A percentile compares a stretch with the other conserved stretches of the same genome.
Conservation (phyloP, 2,113 vertebrate species). For the Apaloderma vittatum region DNA sequence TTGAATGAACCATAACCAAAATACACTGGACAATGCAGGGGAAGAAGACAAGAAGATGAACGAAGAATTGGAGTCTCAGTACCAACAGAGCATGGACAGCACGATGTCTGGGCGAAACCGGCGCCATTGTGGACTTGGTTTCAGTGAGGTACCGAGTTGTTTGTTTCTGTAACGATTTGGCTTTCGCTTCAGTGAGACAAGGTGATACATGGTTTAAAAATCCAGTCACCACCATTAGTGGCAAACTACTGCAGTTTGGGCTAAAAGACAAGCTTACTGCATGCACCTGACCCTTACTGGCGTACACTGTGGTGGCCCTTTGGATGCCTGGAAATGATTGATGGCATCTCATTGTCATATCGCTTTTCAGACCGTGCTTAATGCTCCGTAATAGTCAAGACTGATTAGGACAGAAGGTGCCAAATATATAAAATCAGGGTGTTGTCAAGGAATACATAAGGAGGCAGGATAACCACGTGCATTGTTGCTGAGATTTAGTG, state of each 20-base stretch:
- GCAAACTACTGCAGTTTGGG: not conserved
- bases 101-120: conserved; percentile 92
- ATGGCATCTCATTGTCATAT: not conserved
- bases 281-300: not conserved
- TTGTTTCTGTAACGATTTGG: not conserved
- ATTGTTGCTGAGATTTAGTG: not conserved
- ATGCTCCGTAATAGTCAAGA: not conserved
- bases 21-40: conserved; percentile 84
- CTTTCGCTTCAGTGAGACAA: not conserved
- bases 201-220: not conserved
- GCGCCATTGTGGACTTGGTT: conserved; percentile 94
- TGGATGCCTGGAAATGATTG: not conserved
- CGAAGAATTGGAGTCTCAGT: conserved; percentile 92
- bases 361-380: not conserved
- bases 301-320: not conserved
- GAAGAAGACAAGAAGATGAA: conserved; percentile 93
- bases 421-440: not conserved
- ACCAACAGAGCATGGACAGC: conserved; percentile 94
- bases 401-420: not conserved
- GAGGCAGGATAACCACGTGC: not conserved
- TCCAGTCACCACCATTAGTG: not conserved
- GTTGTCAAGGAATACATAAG: not conserved
- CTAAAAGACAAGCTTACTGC: not conserved
- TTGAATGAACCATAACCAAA: conserved; percentile 82
- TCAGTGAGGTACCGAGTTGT: conserved; percentile 88